phyloP scores from a whole-genome alignment of 2,797 vertebrate species.

The Bucorvus abyssinicus region DNA sequence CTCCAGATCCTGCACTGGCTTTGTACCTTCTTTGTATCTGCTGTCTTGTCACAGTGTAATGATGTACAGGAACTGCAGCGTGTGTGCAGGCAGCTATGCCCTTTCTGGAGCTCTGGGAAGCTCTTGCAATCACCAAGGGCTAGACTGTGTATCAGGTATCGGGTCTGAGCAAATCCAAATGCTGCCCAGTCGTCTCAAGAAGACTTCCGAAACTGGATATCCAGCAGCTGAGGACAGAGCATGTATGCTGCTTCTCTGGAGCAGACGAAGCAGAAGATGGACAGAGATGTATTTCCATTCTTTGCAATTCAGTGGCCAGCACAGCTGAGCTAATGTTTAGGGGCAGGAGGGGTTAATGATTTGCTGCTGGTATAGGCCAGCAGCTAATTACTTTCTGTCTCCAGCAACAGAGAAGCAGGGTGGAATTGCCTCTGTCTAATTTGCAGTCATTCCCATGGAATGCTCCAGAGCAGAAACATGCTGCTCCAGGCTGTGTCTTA shows the following conservation, averaged over 20 bases:
- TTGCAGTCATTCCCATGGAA: constrained; percentile 11
- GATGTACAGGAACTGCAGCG: rapidly evolving
- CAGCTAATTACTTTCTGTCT: constrained; percentile 56
- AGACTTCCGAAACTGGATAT: not conserved
- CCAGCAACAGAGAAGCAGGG: not conserved
- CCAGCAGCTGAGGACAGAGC: not conserved
- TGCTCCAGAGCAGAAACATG: not conserved
- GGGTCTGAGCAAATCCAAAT: not conserved
- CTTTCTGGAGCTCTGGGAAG: not conserved
- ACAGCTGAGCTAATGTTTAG: constrained; percentile 31
- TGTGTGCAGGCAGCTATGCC: not conserved
- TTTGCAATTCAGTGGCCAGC: constrained; percentile 20
- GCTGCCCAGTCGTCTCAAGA: not conserved
- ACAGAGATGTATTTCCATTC: not conserved
- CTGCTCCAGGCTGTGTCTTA: not conserved
- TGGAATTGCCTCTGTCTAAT: constrained; percentile 35
- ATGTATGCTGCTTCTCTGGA: not conserved
- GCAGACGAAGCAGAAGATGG: not conserved
- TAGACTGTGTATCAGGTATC: not conserved
- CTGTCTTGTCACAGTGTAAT: not conserved
- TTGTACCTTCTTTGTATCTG: not conserved
- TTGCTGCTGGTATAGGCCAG: constrained; percentile 41
- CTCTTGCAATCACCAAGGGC: not conserved
- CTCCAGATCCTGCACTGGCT: not conserved
- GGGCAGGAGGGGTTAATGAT: constrained; percentile 57